Percentiles rank a stretch among this genome's conserved stretches.
Evolutionary conservation across 2,113 vertebrate species (phyloP).

Genomic region (Cardinalis cardinalis): DNA sequence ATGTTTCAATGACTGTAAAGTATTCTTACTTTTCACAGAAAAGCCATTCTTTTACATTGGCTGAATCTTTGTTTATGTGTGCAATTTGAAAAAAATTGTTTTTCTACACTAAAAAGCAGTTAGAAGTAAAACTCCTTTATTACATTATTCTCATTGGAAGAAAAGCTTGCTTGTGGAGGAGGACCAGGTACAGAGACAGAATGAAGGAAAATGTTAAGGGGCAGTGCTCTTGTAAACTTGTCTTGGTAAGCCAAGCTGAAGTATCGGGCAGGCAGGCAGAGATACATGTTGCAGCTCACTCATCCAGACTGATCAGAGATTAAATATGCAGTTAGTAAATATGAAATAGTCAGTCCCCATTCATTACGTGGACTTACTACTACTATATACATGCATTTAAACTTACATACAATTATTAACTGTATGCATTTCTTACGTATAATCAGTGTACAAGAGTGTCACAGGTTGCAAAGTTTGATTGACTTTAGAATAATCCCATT

Average conservation of each 20-base stretch:
- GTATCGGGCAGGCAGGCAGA: neutral
- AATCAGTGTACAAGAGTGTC: neutral
- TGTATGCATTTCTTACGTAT: neutral
- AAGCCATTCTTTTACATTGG: neutral
- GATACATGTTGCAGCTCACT: neutral
- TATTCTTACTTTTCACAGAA: neutral
- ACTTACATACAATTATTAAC: neutral
- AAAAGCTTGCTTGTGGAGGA: neutral
- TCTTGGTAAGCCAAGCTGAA: neutral
- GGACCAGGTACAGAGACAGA: neutral
- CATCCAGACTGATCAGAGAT: neutral
- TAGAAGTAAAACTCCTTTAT: neutral
- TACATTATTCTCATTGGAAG: neutral
- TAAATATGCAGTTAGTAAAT: neutral
- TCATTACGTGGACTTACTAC: neutral
- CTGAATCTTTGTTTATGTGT: neutral
- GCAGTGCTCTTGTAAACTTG: neutral
- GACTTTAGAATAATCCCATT: neutral
- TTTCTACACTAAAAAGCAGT: neutral
- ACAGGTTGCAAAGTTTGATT: neutral
- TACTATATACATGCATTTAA: neutral
- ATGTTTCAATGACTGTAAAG: neutral
- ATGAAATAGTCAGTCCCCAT: neutral
- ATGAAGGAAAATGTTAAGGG: neutral
- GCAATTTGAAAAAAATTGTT: neutral